These are phyloP conservation scores for Leptinotarsa undecemlineata DNA, from an alignment of 1,140 invertebrate species.

Conservation along the genomic window DNA sequence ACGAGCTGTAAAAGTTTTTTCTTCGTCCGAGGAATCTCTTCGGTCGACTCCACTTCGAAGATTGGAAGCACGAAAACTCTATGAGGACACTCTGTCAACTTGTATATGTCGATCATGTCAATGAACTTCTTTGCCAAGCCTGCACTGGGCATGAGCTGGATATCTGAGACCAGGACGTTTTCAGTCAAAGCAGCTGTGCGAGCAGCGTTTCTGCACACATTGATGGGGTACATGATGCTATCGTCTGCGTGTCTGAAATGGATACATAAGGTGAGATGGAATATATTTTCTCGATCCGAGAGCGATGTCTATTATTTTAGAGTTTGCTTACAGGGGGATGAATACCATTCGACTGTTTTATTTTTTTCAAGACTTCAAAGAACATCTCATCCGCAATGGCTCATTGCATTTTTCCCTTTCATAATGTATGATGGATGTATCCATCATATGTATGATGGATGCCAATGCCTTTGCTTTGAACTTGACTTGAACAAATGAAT, in stretches of 20 bases:
- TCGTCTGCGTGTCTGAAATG: conserved; percentile 21
- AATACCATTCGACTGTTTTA: too few species aligned
- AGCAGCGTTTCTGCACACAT: conserved; percentile 74
- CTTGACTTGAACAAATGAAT: too few species aligned
- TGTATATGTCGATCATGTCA: conserved; percentile 59
- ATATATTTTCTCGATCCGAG: neutral
- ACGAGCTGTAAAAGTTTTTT: conserved; percentile 57
- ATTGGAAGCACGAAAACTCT: conserved; percentile 72
- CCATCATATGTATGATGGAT: too few species aligned
- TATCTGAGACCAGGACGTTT: conserved; percentile 76
- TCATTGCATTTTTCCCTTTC: too few species aligned
- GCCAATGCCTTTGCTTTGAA: too few species aligned
- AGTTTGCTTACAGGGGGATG: too few species aligned
- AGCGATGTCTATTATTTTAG: too few species aligned
- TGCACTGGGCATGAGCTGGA: conserved; percentile 73
- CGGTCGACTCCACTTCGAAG: conserved; percentile 72
- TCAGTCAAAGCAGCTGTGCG: conserved; percentile 63
- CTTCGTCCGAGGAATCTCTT: conserved; percentile 66
- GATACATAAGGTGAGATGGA: neutral
- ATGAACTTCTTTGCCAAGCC: conserved; percentile 65
- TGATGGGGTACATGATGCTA: conserved; percentile 72
- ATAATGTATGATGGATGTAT: too few species aligned
- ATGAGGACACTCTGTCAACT: conserved; percentile 40
- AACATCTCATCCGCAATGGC: too few species aligned
- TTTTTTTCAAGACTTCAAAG: too few species aligned